phyloP scores from a whole-genome alignment of 2,888 invertebrate genomes.

The Chalcosyrphus nemorum region DNA sequence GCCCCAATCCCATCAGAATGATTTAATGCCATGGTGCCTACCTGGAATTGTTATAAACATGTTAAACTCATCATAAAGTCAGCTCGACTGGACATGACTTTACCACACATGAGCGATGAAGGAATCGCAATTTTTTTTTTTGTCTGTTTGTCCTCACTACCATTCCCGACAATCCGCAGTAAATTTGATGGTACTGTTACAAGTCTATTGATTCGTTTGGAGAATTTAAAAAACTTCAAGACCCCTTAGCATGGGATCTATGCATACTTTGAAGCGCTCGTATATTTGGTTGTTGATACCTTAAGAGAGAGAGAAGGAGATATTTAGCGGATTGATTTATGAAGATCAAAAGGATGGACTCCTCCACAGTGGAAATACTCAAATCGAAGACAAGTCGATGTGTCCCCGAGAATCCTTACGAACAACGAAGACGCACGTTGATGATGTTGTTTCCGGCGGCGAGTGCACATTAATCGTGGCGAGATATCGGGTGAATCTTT shows the following conservation, averaged over 20 bases:
- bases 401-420: constrained; percentile 39
- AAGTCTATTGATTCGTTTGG: constrained; percentile 43
- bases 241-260: constrained; percentile 55
- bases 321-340: constrained; percentile 60
- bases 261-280: constrained; percentile 23
- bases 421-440: constrained; percentile 47
- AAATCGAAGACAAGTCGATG: constrained; percentile 45
- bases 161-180: constrained; percentile 37
- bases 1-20: constrained; percentile 47
- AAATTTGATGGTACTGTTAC: constrained; percentile 34
- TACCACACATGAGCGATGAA: constrained; percentile 72
- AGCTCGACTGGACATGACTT: constrained; percentile 66
- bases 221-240: constrained; percentile 69
- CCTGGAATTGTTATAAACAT: constrained; percentile 71
- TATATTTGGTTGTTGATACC: constrained; percentile 30
- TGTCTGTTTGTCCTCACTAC: constrained; percentile 9
- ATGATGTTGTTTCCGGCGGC: constrained; percentile 71
- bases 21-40: constrained; percentile 66
- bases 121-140: constrained; percentile 38
- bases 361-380: constrained; percentile 48
- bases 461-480: constrained; percentile 70
- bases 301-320: constrained; percentile 27
- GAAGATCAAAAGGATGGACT: constrained; percentile 69
- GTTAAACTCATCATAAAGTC: constrained; percentile 73
- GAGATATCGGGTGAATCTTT: constrained; percentile 72